Base-by-base conservation (phyloP, 2,888 invertebrate genomes). In the Patella caerulea region DNA sequence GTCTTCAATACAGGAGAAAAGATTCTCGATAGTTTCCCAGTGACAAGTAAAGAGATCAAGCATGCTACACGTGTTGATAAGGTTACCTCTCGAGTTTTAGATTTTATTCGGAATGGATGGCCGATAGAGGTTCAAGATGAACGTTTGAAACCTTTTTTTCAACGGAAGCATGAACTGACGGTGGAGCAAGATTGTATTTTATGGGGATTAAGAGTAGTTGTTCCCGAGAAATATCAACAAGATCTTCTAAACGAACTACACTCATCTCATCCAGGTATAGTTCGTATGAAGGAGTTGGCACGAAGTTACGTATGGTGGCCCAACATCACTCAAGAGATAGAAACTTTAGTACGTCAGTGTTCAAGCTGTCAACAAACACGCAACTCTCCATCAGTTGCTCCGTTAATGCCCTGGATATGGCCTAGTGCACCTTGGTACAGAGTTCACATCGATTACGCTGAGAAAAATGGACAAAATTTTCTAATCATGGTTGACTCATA, bases 401-500 rank as follows among this genome's bases (percentile, higher is more conserved):
- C 24, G 24, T 24, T 24, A 24, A 24, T 24, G 19, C 77, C 85
- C 52, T 88, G 88, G 87, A 71, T 76, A 12, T 73, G 34, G n/a
- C 78, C 88, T 54, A 80, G 78, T 9, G 76, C 82, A 71, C 86
- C 87, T 12, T 90, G 88, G 92, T 83, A 24, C 24, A 24, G 24
- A 24, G 24, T 24, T 24, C 24, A 24, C 24, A 84, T 91, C 24
- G 92, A 92, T 82, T 92, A 90, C 84, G 89, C 91, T 19, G 91
- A 91, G 9, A 90, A 89, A 53, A 71, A 88, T 54, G 75, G 85
- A 5, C 86, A 82, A 12, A 84, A 82, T 80, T 83, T 88, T 45
- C 80, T 92, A 7, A 80, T 92, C 29, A 78, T 92, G n/a, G 88
- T 90, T 3, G 92, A 92, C 80, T 86, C 90, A 7, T 87, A 85